Percentiles rank a stretch among this genome's conserved stretches.
These are phyloP conservation scores for Chrysaora quinquecirrha DNA, from an alignment of 30 jellyfish, hydroid and myxozoan genomes.

Conservation along the genomic window DNA sequence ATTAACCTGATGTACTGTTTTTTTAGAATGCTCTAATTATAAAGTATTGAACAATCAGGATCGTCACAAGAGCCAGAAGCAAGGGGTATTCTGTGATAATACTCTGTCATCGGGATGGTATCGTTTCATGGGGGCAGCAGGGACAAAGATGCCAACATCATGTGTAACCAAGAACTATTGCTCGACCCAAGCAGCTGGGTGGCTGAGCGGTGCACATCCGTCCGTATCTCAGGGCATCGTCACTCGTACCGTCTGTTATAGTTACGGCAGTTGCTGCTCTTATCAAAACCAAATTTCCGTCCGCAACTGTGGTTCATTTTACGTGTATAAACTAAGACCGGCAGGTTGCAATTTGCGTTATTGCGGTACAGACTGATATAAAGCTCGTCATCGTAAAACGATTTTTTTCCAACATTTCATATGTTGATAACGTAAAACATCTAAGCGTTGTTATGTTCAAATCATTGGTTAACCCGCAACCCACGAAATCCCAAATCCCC, in stretches of 20 bases:
- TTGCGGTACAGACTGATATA: slow-evolving; percentile 1
- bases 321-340: background rate
- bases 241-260: background rate
- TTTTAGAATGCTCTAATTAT: background rate
- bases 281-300: background rate
- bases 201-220: background rate
- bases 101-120: background rate
- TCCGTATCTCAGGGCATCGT: background rate
- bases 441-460: too few species aligned
- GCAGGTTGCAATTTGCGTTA: background rate
- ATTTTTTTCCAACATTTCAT: too few species aligned
- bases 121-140: background rate
- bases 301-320: background rate
- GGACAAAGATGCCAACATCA: slow-evolving; percentile 1
- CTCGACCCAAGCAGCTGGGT: background rate
- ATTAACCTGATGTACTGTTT: too few species aligned
- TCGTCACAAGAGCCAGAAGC: background rate
- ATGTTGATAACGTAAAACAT: too few species aligned
- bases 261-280: background rate
- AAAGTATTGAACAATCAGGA: background rate
- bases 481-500: too few species aligned
- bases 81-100: background rate
- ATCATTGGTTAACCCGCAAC: too few species aligned
- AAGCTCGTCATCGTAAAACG: too few species aligned
- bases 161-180: background rate